A percentile compares a stretch with the other conserved stretches of the same genome.
Evolutionary conservation across 1,140 invertebrate species (phyloP).

Genomic region (Dendroctonus ponderosae): DNA sequence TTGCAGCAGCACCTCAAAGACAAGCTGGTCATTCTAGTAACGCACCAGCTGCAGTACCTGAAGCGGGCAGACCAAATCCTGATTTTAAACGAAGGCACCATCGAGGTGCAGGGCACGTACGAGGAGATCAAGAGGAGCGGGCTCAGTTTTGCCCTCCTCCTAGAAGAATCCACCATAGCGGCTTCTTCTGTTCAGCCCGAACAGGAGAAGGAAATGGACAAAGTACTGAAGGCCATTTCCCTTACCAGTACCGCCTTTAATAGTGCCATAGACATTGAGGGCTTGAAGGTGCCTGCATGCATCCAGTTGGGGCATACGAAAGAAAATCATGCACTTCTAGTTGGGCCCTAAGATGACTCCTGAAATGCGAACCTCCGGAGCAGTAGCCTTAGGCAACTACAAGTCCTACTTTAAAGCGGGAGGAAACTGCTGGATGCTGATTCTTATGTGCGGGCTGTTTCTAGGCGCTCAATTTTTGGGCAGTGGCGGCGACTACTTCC

Average conservation of each 20-base stretch:
- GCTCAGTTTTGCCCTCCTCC: slow-evolving; percentile 46
- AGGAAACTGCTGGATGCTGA: slow-evolving; percentile 58
- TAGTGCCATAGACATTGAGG: slow-evolving; percentile 39
- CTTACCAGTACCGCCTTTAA: slow-evolving; percentile 31
- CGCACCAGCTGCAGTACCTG: slow-evolving; percentile 73
- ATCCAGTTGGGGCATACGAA: not conserved
- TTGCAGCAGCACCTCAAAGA: slow-evolving; percentile 58
- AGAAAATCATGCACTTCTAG: slow-evolving; percentile 14
- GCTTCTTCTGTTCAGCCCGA: slow-evolving; percentile 2
- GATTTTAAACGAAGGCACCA: slow-evolving; percentile 50
- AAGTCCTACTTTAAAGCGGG: slow-evolving; percentile 67
- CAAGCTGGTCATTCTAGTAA: slow-evolving; percentile 75
- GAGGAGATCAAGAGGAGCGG: slow-evolving; percentile 42
- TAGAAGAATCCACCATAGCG: slow-evolving; percentile 38
- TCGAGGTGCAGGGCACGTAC: slow-evolving; percentile 42
- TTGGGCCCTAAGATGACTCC: slow-evolving; percentile 29
- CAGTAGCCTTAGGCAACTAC: slow-evolving; percentile 60
- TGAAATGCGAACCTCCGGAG: slow-evolving; percentile 55
- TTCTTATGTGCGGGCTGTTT: slow-evolving; percentile 59
- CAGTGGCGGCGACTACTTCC: slow-evolving; percentile 73
- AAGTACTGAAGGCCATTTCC: slow-evolving; percentile 33
- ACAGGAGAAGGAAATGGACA: slow-evolving; percentile 34
- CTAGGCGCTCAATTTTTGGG: slow-evolving; percentile 66
- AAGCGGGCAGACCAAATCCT: slow-evolving; percentile 60
- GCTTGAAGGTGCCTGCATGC: slow-evolving; percentile 29